Evolutionary conservation across 2,888 invertebrate genomes (phyloP).

Genomic region (Osmoderma eremita): DNA sequence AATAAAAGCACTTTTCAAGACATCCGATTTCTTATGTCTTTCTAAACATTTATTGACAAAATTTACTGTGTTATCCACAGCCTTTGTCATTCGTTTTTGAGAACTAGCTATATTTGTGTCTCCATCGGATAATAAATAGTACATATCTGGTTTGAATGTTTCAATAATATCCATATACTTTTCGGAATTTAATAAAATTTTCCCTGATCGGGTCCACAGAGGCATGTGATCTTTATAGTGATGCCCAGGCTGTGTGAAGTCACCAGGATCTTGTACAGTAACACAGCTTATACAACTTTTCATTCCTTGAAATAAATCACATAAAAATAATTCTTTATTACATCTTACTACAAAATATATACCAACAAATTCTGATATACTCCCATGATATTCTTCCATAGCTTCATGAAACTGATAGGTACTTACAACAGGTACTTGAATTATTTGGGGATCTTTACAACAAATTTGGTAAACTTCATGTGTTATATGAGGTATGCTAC

Average conservation of each 20-base stretch:
- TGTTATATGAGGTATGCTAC: conserved; percentile 84
- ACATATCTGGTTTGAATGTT: conserved; percentile 82
- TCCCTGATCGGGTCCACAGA: conserved; percentile 83
- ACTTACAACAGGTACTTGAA: conserved; percentile 79
- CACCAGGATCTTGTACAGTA: conserved; percentile 77
- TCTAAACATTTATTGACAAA: conserved; percentile 77
- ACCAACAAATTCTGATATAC: conserved; percentile 75
- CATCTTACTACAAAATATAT: conserved; percentile 30
- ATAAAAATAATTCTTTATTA: conserved; percentile 1
- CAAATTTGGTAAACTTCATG: conserved; percentile 78
- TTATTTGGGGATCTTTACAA: conserved; percentile 69
- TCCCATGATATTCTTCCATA: conserved; percentile 71
- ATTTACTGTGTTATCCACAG: conserved; percentile 74
- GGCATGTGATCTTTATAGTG: conserved; percentile 78
- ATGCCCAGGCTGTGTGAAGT: conserved; percentile 73
- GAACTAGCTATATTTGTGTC: conserved; percentile 75
- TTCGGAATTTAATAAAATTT: conserved; percentile 71
- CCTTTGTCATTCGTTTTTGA: conserved; percentile 76
- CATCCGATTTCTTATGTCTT: conserved; percentile 68
- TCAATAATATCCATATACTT: conserved; percentile 82
- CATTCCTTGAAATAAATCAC: conserved; percentile 63
- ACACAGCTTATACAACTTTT: conserved; percentile 65
- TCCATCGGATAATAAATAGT: conserved; percentile 83
- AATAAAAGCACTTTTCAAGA: conserved; percentile 65
- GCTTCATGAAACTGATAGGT: conserved; percentile 73